Evolutionary conservation across 1,140 invertebrate species (phyloP).

Genomic region (Micrasema longulum): DNA sequence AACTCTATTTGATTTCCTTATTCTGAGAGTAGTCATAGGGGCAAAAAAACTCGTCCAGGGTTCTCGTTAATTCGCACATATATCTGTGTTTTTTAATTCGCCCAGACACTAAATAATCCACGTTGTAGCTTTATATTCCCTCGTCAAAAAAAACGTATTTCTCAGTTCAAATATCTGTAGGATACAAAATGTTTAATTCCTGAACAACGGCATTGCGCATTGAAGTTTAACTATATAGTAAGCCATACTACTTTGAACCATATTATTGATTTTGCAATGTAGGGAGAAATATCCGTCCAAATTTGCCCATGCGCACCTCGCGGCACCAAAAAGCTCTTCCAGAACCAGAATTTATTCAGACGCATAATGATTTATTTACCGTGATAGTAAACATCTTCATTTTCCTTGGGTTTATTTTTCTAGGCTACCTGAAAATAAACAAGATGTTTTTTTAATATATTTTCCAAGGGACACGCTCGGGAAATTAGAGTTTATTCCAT

Average conservation of each 20-base stretch:
- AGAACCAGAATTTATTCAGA: background rate
- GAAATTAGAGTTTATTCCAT: too few relatives aligned
- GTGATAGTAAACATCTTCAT: conserved; percentile 9
- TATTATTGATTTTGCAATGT: conserved; percentile 54
- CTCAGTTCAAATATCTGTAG: too few relatives aligned
- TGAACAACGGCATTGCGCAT: conserved; percentile 47
- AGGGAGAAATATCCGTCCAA: conserved; percentile 48
- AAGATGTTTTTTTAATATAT: background rate
- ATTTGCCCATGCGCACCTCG: conserved; percentile 46
- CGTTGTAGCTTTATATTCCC: too few relatives aligned
- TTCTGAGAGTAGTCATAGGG: too few relatives aligned
- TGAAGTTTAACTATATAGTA: conserved; percentile 44
- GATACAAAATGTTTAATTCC: too few relatives aligned
- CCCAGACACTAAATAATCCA: too few relatives aligned
- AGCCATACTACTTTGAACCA: conserved; percentile 9
- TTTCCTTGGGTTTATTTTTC: background rate
- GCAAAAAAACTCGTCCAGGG: too few relatives aligned
- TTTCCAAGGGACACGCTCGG: background rate
- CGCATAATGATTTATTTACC: conserved; percentile 27
- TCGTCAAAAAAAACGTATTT: too few relatives aligned
- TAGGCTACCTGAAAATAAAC: too few relatives aligned
- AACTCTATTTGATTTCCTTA: too few relatives aligned
- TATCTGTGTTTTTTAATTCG: too few relatives aligned
- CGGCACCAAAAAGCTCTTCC: background rate
- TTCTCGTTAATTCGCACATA: too few relatives aligned